These are phyloP conservation scores for Latrodectus hesperus DNA, from an alignment of 2,888 invertebrate genomes.

Conservation along the genomic window DNA sequence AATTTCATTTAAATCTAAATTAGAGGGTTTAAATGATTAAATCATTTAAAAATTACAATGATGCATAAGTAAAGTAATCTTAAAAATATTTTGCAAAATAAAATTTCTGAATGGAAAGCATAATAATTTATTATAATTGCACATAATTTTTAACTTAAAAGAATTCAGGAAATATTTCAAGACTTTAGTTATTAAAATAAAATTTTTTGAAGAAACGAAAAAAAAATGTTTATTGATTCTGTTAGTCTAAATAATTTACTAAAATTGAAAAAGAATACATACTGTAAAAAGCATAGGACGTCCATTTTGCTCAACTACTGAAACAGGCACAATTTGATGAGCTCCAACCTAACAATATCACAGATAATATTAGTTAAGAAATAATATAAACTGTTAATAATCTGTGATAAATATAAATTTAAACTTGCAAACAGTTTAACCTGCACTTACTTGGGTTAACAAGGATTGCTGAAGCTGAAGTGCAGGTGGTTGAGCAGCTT, in stretches of 20 bases:
- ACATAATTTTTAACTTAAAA: too few species aligned
- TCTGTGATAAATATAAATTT: too few species aligned
- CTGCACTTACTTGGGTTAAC: conserved; percentile 82
- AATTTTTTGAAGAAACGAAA: not conserved
- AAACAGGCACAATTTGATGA: conserved; percentile 94
- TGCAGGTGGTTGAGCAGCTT: conserved; percentile 80
- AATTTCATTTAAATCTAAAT: not conserved
- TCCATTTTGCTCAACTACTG: conserved; percentile 90
- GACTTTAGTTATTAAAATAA: not conserved
- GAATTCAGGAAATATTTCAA: too few species aligned
- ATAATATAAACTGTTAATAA: not conserved
- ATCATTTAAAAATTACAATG: not conserved
- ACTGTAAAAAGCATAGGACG: conserved; percentile 85
- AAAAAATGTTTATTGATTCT: not conserved
- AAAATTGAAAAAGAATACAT: conserved; percentile 72
- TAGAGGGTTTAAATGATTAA: not conserved
- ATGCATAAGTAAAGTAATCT: not conserved
- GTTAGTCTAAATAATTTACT: not conserved
- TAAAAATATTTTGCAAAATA: not conserved
- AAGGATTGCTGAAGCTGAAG: conserved; percentile 87
- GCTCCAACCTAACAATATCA: conserved; percentile 69
- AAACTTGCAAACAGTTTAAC: too few species aligned
- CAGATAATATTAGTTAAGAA: not conserved
- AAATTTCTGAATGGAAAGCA: not conserved
- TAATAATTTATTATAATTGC: too few species aligned